phyloP scores from a whole-genome alignment of 2,797 vertebrate species.

The Argentina silus region DNA sequence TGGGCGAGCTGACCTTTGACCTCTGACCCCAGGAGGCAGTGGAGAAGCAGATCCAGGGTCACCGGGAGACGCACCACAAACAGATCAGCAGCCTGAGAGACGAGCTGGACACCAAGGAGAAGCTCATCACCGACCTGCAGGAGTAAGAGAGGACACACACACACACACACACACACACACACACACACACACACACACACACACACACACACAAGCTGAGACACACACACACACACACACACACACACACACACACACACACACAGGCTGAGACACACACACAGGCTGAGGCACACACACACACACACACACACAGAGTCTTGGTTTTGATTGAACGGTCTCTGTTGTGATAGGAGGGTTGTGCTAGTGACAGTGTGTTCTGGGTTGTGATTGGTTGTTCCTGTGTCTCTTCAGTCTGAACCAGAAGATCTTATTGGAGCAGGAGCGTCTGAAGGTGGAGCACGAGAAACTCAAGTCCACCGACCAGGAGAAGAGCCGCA shows the following conservation, averaged over 20 bases:
- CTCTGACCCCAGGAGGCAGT: constrained; percentile 83
- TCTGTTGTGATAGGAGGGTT: too few relatives aligned
- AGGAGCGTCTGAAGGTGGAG: constrained; percentile 90
- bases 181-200: background rate
- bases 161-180: background rate
- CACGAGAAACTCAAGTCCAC: constrained; percentile 92
- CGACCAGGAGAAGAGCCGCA: constrained; percentile 94
- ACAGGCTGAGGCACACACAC: background rate
- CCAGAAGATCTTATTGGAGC: constrained; percentile 94
- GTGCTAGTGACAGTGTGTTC: background rate
- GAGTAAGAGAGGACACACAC: constrained; percentile 80
- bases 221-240: too few relatives aligned
- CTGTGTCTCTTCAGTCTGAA: constrained; percentile 81
- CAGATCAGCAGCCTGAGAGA: constrained; percentile 93
- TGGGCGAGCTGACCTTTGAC: background rate
- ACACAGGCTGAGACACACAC: background rate
- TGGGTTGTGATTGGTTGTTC: background rate
- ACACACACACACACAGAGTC: background rate
- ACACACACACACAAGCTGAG: background rate
- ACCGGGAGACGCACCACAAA: constrained; percentile 91
- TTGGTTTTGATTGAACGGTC: background rate
- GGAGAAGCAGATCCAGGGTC: constrained; percentile 93
- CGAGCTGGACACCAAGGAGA: constrained; percentile 92
- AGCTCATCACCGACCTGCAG: constrained; percentile 90
- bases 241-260: background rate